Conservation (phyloP, 1,140 invertebrate genomes). For the Nebria ingens region DNA sequence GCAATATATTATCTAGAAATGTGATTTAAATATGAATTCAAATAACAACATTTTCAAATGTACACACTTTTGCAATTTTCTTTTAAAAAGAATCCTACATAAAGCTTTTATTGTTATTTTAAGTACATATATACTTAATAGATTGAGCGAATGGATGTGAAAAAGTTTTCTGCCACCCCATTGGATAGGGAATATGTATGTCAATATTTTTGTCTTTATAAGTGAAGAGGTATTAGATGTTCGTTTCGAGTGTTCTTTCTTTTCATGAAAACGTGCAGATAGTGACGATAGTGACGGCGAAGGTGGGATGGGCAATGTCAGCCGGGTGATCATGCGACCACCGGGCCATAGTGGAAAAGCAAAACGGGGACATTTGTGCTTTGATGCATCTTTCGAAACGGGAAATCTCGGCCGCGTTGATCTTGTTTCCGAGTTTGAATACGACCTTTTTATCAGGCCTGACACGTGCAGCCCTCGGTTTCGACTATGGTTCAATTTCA, state of each 20-base stretch:
- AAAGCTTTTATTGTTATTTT: too few species aligned
- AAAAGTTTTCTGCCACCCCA: too few species aligned
- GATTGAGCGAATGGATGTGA: too few species aligned
- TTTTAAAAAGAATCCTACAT: too few species aligned
- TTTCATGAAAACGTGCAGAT: not conserved
- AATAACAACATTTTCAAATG: too few species aligned
- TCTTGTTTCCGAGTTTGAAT: slow-evolving; percentile 87
- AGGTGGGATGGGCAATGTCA: slow-evolving; percentile 89
- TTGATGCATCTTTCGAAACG: slow-evolving; percentile 95
- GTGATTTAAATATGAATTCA: too few species aligned
- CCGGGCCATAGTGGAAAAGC: slow-evolving; percentile 91
- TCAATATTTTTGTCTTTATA: too few species aligned
- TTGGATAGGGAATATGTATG: too few species aligned
- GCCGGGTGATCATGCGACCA: slow-evolving; percentile 81
- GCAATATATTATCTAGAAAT: too few species aligned
- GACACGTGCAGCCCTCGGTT: slow-evolving; percentile 91
- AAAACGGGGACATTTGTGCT: slow-evolving; percentile 88
- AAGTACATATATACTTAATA: slow-evolving; percentile 10
- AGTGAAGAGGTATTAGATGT: too few species aligned
- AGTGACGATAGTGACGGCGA: slow-evolving; percentile 94
- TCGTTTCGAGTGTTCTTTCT: too few species aligned
- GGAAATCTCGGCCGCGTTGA: slow-evolving; percentile 94
- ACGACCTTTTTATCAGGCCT: slow-evolving; percentile 91
- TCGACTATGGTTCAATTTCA: slow-evolving; percentile 96
- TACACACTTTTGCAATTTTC: too few species aligned